Percentiles rank a stretch among this genome's conserved stretches.
These are phyloP conservation scores for Danionella dracula DNA, from an alignment of 2,797 vertebrate species.

Conservation along the genomic window DNA sequence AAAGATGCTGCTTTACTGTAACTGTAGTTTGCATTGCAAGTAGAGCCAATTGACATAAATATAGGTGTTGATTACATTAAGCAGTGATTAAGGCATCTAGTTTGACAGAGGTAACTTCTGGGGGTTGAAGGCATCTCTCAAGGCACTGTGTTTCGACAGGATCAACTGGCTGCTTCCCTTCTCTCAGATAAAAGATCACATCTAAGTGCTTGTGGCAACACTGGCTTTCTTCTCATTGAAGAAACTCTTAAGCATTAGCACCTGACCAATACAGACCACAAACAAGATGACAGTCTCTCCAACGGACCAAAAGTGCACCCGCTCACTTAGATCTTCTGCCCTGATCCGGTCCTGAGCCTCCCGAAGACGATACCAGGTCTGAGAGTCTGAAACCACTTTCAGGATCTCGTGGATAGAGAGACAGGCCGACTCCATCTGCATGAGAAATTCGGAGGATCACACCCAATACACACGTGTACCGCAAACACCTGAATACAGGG, in stretches of 20 bases:
- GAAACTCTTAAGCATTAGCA: constrained; percentile 86
- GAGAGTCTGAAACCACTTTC: constrained; percentile 76
- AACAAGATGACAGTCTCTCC: constrained; percentile 80
- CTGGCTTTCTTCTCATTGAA: constrained; percentile 75
- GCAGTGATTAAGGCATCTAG: not conserved
- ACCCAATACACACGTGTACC: not conserved
- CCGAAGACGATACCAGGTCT: constrained; percentile 80
- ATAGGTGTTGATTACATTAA: not conserved
- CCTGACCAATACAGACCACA: constrained; percentile 79
- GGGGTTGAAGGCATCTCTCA: not conserved
- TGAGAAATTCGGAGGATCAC: not conserved
- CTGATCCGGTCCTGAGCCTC: constrained; percentile 80
- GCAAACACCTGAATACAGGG: not conserved
- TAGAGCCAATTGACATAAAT: not conserved
- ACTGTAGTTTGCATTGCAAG: not conserved
- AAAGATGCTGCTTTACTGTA: not conserved
- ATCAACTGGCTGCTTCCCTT: not conserved
- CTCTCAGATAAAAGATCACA: not conserved
- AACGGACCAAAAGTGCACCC: constrained; percentile 79
- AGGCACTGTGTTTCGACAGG: not conserved
- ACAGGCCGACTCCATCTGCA: constrained; percentile 82
- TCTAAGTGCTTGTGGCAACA: constrained; percentile 61
- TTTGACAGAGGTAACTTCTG: not conserved
- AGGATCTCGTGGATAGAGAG: constrained; percentile 82
- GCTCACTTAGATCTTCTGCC: constrained; percentile 76